Evolutionary conservation across 2,113 vertebrate genomes (phyloP), one percentile per base, ranked within the genome.

Genomic region (Spea multiplicata): DNA sequence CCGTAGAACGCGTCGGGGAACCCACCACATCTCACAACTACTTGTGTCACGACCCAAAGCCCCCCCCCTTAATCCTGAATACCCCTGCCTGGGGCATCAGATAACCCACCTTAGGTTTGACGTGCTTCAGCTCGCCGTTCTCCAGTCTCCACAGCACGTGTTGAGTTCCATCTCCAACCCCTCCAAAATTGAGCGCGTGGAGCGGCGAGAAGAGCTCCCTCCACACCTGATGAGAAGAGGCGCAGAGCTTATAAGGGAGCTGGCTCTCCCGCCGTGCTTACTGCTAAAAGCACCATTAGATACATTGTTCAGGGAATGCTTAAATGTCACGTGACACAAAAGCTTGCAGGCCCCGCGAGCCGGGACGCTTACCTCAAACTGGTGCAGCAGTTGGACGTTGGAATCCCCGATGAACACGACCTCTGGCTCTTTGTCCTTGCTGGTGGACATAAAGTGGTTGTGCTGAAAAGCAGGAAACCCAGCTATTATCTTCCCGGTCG

Each of bases 351-450:
- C 67, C 45, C 66, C n/a, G n/a, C n/a, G 30, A 30, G 30, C 30
- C 30, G 5, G 12, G 0, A 61, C 9, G 9, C 84, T 88, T 72
- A 96, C 95, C 92, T 94, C 94, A 83, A 94, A 95, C 84, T 97
- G 93, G 81, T 96, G 94, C 84, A 97, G 88, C 45, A 96, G 88
- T 83, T 96, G 94, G 72, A 97, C 79, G 50, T 95, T 88, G 46
- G 95, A 96, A 80, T 96, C 95, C 59, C 94, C 94, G 14, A 96
- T 92, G 86, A 96, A 95, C 62, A 96, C 89, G 5, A 95, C 93
- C 80, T 96, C 95, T 0, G 95, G 94, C 74, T 96, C 95, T 85
- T 96, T 96, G 81, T 93, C 94, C 86, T 96, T 95, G 86, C 94
- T 95, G 86, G 95, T 93, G 0, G 92, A 90, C 57, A 96, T 93